Evolutionary conservation across 1,140 invertebrate genomes (phyloP), one percentile per base, ranked within the genome.

Genomic region (Zaprionus nigranus): DNA sequence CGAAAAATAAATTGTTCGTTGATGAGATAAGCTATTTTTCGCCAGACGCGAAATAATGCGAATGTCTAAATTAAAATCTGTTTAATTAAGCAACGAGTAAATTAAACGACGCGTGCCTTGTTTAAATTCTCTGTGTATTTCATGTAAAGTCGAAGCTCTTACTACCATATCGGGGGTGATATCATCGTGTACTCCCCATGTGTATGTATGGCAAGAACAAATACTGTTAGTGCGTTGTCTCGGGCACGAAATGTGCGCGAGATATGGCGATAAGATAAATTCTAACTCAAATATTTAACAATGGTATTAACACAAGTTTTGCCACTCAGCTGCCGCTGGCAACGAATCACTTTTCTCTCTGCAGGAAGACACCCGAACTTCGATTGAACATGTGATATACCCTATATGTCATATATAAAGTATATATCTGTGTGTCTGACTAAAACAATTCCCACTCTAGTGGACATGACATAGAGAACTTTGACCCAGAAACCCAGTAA

Each of bases 261-360:
- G 71, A 74, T 74, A 40, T 62, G 34, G 82, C 74, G 84, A 88
- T 88, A 88, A 88, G 84, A 88, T 84, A 90, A 87, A 90, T 79
- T 88, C 75, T 17, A 84, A 69, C 62, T 79, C 85, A 88, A 88
- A 88, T 88, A 88, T 88, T 88, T 88, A 81, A 90, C 85, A 88
- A 76, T 84, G 71, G 68, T 79, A 88, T 88, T 88, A 90, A 90
- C 85, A 88, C 81, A 87, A 84, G 78, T 84, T 87, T 88, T 76
- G 85, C 78, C 81, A 90, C 81, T 85, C 81, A 75, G 65, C 62
- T 67, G 56, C 53, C 57, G 59, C 22, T 61, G 71, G 51, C 4
- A 28, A 26, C 62, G n/a, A 20, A 30, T 24, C 46, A 20, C 51
- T 59, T 22, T 43, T 24, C 3, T 11, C 30, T 34, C 30, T 34